Evolutionary conservation across 2,797 vertebrate genomes (phyloP).

Genomic region (Alcedo atthis): DNA sequence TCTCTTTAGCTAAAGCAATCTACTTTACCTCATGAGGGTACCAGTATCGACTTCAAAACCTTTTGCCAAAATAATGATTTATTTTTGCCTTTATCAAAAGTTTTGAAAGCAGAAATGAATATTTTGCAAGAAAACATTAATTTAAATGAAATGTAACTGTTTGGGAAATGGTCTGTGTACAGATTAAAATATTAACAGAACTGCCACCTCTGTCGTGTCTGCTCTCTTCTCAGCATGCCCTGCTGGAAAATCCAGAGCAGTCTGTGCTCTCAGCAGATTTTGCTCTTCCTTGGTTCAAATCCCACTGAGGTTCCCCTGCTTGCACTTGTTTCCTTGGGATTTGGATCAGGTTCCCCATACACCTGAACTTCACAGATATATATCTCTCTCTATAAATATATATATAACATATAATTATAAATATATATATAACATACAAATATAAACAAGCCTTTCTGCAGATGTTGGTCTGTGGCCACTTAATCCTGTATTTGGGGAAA

Average conservation of each 20-base stretch:
- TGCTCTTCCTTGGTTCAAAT: neutral
- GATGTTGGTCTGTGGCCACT: neutral
- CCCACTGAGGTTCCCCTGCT: neutral
- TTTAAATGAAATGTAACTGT: constrained; percentile 80
- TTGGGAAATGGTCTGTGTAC: constrained; percentile 76
- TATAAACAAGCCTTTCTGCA: neutral
- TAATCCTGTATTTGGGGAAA: neutral
- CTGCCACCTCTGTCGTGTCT: constrained; percentile 25
- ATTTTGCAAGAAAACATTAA: constrained; percentile 81
- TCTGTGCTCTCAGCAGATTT: neutral
- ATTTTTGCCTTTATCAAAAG: constrained; percentile 87
- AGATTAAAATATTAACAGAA: constrained; percentile 81
- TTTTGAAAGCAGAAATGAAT: constrained; percentile 78
- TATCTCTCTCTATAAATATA: too few relatives aligned
- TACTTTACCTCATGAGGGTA: constrained; percentile 89
- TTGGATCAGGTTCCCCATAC: neutral
- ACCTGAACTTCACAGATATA: neutral
- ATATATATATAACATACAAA: too few relatives aligned
- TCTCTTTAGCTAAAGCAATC: constrained; percentile 81
- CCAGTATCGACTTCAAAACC: constrained; percentile 84
- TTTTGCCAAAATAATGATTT: constrained; percentile 92
- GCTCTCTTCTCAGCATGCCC: neutral
- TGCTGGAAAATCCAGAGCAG: neutral
- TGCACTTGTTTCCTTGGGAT: neutral
- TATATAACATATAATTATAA: too few relatives aligned